Base-by-base conservation (phyloP, 1,140 invertebrate genomes). In the Drosophila santomea region DNA sequence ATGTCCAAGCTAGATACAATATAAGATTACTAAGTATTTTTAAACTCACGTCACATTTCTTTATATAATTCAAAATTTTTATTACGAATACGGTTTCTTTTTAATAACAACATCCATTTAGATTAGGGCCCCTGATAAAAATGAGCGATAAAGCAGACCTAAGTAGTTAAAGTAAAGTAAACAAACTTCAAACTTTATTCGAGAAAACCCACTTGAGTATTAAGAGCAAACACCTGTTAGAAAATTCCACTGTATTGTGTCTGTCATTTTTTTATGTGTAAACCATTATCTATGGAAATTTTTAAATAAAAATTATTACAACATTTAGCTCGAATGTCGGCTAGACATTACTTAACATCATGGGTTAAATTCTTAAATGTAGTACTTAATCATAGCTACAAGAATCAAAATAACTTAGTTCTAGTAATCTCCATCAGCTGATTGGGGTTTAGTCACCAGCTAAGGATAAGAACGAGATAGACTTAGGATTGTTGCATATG, bases 81-180 rank as follows among this genome's bases (percentile, higher is more conserved):
- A 52, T 14, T 36, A 36, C 14, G 32, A 52, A 52, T 15, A 35
- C 4, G 3, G 48, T 1, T 51, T 36, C 20, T 51, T 17, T 51
- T 51, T 17, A 12, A 15, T 36, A 15, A 36, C n/a, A 36, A 14
- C 50, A 52, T 20, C 15, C 3, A 36, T 52, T 7, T 36, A 52
- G 50, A 52, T 52, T 52, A 36, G 11, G 10, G 5, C 12, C 15
- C 50, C 28, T 36, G 50, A 52, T 52, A 17, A 52, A 52, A 52
- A 12, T 6, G 50, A 36, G 15, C 32, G 28, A 36, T 12, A 36
- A 36, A 36, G 15, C 50, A 51, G 28, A n/a, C 10, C 28, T 35
- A 5, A 17, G 2, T 8, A 11, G 50, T 4, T 17, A 17, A 50
- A 50, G 17, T 35, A 35, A 23, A 15, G 28, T 17, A 51, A 50